phyloP scores from a whole-genome alignment of 2,113 vertebrate genomes.

The Turnix velox region DNA sequence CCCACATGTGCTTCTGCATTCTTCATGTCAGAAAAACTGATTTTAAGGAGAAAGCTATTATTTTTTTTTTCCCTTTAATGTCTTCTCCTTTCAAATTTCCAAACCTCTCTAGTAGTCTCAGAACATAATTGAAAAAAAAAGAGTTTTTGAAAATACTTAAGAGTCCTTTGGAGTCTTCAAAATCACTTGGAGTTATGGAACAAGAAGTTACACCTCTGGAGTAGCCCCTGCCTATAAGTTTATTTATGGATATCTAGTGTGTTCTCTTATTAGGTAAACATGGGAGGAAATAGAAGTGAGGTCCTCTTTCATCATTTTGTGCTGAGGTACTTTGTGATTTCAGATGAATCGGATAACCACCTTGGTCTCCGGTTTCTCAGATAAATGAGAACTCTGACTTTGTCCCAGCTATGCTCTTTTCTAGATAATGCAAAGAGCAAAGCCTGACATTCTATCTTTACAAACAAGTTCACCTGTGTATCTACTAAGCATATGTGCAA shows the following conservation, averaged over 20 bases:
- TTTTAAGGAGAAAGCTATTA: neutral
- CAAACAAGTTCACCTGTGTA: neutral
- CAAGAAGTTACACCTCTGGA: neutral
- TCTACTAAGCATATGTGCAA: rapidly evolving
- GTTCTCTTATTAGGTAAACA: neutral
- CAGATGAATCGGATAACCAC: neutral
- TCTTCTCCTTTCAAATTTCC: neutral
- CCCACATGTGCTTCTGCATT: neutral
- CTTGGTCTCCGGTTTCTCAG: neutral
- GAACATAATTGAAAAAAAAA: neutral
- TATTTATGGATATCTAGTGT: neutral
- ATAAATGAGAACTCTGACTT: neutral
- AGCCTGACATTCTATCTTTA: neutral
- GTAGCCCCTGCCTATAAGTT: neutral
- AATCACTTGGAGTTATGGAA: neutral
- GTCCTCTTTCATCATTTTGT: neutral
- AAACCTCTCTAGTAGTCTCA: neutral
- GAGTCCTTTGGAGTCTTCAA: neutral
- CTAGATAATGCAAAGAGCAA: neutral
- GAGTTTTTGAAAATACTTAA: neutral
- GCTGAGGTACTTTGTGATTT: neutral
- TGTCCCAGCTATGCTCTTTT: neutral
- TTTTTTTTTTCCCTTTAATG: neutral
- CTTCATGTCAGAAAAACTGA: neutral
- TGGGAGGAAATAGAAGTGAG: rapidly evolving